Evolutionary conservation across 2,113 vertebrate genomes (phyloP).

Genomic region (Melospiza georgiana): DNA sequence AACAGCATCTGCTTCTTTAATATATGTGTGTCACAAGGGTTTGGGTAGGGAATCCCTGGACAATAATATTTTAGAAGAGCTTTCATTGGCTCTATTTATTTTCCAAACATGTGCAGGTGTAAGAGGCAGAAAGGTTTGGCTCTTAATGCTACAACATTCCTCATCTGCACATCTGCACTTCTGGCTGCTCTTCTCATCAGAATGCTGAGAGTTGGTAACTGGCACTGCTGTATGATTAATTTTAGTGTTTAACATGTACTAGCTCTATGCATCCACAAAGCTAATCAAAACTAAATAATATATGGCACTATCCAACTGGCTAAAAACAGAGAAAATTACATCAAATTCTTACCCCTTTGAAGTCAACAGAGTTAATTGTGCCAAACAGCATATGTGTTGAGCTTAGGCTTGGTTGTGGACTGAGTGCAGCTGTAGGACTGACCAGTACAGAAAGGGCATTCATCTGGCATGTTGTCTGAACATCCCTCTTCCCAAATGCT

Average conservation of each 20-base stretch:
- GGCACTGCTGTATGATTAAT: background rate
- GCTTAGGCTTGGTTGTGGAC: background rate
- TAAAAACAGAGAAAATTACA: background rate
- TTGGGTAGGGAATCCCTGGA: background rate
- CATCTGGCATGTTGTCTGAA: background rate
- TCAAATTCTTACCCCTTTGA: background rate
- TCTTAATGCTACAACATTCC: background rate
- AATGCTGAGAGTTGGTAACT: background rate
- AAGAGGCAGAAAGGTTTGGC: background rate
- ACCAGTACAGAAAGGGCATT: background rate
- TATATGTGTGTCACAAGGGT: background rate
- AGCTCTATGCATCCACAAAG: background rate
- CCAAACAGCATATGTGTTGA: background rate
- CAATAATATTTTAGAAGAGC: background rate
- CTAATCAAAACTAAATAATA: background rate
- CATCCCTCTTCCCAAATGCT: background rate
- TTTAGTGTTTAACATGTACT: background rate
- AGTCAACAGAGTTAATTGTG: background rate
- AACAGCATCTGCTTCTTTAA: background rate
- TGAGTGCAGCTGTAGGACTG: background rate
- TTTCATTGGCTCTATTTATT: background rate
- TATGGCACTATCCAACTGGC: background rate
- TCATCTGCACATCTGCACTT: constrained; percentile 40
- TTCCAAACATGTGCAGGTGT: background rate
- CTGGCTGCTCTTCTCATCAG: background rate